Conservation (phyloP, 2,113 vertebrate genomes). For the Macrotus californicus region DNA sequence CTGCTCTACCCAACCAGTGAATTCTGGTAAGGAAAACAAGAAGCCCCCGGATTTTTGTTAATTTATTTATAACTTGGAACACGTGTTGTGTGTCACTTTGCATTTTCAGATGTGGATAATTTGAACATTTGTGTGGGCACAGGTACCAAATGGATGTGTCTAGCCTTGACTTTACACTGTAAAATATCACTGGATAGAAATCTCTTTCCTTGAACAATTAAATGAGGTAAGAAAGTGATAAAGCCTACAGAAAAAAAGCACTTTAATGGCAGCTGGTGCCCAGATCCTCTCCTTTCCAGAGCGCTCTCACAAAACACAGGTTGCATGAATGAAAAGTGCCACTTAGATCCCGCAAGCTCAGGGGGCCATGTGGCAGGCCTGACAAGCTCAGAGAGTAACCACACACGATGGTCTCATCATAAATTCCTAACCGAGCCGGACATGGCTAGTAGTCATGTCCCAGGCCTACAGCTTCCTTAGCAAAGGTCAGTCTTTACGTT, state of each 20-base stretch:
- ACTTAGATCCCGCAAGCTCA: not conserved
- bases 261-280: not conserved
- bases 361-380: not conserved
- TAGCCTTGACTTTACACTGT: not conserved
- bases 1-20: constrained; percentile 12
- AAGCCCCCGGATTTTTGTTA: constrained; percentile 32
- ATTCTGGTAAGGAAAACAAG: constrained; percentile 35
- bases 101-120: constrained; percentile 5
- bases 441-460: not conserved
- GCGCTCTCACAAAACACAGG: not conserved
- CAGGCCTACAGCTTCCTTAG: not conserved
- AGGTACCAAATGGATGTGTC: not conserved
- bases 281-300: not conserved
- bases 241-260: not conserved
- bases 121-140: not conserved
- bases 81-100: not conserved
- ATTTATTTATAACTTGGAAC: constrained; percentile 39
- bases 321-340: too few relatives aligned
- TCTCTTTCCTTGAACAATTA: not conserved
- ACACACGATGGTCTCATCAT: not conserved
- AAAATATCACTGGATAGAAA: not conserved
- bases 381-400: not conserved
- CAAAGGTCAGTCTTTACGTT: not conserved
- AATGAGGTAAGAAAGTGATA: not conserved
- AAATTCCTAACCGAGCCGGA: not conserved